Conservation (phyloP, 2,113 vertebrate genomes). For the Phrynocephalus versicolor region DNA sequence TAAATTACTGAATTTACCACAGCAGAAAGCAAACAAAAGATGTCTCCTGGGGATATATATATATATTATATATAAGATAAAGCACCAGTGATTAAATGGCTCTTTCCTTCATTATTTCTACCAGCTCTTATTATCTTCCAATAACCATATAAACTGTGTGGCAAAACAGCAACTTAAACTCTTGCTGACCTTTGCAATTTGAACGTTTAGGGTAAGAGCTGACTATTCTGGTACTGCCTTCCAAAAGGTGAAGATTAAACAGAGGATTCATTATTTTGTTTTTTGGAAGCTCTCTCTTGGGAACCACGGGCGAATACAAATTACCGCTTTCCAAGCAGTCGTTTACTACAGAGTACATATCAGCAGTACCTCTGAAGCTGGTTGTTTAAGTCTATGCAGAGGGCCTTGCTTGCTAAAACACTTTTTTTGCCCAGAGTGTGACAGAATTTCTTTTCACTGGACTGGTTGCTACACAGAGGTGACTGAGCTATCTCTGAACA, state of each 20-base stretch:
- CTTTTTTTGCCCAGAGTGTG: too few relatives aligned
- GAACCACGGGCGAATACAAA: background rate
- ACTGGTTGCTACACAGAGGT: background rate
- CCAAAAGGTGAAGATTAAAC: background rate
- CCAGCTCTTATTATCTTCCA: conserved; percentile 51
- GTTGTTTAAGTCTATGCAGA: background rate
- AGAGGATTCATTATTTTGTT: background rate
- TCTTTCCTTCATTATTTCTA: conserved; percentile 2
- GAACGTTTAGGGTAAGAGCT: conserved; percentile 23
- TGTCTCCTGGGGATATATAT: conserved; percentile 37
- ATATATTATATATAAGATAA: conserved; percentile 30
- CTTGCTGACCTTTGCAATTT: conserved; percentile 42
- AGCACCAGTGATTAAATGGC: conserved; percentile 5
- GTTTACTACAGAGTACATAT: background rate
- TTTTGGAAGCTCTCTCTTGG: background rate
- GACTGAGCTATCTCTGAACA: background rate
- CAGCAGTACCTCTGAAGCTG: background rate
- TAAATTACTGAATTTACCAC: conserved; percentile 22
- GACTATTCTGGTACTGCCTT: background rate
- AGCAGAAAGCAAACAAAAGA: conserved; percentile 9
- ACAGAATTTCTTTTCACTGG: too few relatives aligned
- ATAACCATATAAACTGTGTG: conserved; percentile 36
- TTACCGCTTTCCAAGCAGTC: background rate
- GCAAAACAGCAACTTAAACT: conserved; percentile 52
- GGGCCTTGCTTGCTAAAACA: background rate